A percentile compares a stretch with the other conserved stretches of the same genome.
Evolutionary conservation across 2,797 vertebrate genomes (phyloP).

Genomic region (Meriones psammophilus): DNA sequence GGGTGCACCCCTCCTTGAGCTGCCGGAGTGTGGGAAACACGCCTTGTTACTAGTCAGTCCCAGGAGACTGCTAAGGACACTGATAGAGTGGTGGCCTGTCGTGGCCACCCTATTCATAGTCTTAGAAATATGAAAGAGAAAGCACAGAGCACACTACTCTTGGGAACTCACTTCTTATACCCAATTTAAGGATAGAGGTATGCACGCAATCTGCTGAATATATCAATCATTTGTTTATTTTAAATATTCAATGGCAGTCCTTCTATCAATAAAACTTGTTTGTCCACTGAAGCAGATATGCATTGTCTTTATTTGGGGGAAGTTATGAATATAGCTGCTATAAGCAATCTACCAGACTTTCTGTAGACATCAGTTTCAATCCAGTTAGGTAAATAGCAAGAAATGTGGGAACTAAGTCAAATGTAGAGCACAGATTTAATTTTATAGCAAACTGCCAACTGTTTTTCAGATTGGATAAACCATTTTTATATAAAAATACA

Average conservation of each 20-base stretch:
- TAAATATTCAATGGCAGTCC: not conserved
- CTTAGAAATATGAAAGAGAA: not conserved
- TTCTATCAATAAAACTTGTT: not conserved
- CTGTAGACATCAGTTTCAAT: not conserved
- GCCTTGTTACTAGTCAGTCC: not conserved
- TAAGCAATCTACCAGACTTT: not conserved
- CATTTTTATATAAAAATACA: not conserved
- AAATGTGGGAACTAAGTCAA: not conserved
- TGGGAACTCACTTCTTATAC: not conserved
- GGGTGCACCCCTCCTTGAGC: not conserved
- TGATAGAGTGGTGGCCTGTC: not conserved
- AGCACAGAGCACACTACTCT: not conserved
- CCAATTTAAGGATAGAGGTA: not conserved
- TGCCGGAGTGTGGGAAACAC: no score
- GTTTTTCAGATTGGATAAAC: not conserved
- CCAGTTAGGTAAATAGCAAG: not conserved
- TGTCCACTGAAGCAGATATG: not conserved
- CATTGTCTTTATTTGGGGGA: not conserved
- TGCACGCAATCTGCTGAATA: not conserved
- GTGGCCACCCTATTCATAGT: not conserved
- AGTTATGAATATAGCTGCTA: not conserved
- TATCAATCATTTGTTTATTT: not conserved
- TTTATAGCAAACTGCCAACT: not conserved
- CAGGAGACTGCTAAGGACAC: not conserved
- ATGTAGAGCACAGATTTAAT: not conserved